Evolutionary conservation across 1,140 invertebrate species (phyloP).

Genomic region (Cydia strobilella): DNA sequence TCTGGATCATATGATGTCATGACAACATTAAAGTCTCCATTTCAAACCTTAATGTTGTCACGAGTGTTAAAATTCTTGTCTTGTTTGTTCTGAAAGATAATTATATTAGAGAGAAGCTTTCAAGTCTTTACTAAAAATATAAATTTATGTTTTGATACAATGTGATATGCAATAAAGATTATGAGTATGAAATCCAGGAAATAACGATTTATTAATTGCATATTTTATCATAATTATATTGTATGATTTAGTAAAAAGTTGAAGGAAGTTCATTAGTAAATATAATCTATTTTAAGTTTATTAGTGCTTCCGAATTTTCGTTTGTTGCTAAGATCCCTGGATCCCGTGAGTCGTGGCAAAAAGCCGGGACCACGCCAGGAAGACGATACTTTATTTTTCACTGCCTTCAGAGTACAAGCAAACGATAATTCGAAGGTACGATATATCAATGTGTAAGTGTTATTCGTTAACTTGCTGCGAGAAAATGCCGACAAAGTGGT

Average conservation of each 20-base stretch:
- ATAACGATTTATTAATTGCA: neutral
- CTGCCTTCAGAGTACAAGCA: neutral
- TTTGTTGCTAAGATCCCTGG: neutral
- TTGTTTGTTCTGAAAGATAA: constrained; percentile 5
- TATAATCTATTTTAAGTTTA: neutral
- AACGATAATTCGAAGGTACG: constrained; percentile 14
- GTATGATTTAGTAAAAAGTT: neutral
- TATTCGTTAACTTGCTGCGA: too few relatives aligned
- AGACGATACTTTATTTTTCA: too few relatives aligned
- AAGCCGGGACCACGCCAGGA: too few relatives aligned
- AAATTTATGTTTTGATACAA: too few relatives aligned
- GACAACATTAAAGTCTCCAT: neutral
- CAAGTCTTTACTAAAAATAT: constrained; percentile 3
- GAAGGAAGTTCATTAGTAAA: neutral
- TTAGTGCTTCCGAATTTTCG: neutral
- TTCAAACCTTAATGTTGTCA: neutral
- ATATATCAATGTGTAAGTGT: neutral
- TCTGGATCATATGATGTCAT: neutral
- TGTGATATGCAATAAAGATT: too few relatives aligned
- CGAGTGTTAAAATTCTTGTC: neutral
- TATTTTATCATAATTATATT: neutral
- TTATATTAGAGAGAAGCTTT: neutral
- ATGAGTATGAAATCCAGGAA: too few relatives aligned
- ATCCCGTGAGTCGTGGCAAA: too few relatives aligned
- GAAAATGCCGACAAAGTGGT: too few relatives aligned